These are phyloP conservation scores for Pipistrellus nathusii DNA, from an alignment of 2,797 vertebrate genomes.

Conservation along the genomic window DNA sequence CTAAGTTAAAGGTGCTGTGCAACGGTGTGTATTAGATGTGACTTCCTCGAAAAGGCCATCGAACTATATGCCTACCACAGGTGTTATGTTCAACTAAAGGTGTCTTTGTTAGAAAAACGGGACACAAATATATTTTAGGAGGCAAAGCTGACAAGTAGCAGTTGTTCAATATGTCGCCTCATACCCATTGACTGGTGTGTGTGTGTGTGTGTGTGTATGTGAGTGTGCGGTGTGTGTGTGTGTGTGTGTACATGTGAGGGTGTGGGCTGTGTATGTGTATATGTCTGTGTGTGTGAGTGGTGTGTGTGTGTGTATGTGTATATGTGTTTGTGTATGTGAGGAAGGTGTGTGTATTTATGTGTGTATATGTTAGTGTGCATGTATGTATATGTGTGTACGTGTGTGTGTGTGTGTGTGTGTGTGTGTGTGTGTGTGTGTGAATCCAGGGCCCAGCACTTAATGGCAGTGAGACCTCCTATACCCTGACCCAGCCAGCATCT, in stretches of 20 bases:
- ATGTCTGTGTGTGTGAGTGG: no score
- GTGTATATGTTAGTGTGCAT: background rate
- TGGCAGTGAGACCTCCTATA: slow-evolving; percentile 60
- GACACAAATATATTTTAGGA: slow-evolving; percentile 72
- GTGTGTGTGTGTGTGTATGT: background rate
- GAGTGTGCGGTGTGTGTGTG: no score
- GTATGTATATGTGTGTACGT: no score
- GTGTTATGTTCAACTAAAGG: background rate
- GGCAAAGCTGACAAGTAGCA: slow-evolving; percentile 40
- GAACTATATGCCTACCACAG: background rate
- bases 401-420: no score
- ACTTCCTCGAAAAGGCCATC: background rate
- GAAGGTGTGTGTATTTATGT: no score
- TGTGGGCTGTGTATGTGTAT: no score
- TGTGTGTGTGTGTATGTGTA: no score
- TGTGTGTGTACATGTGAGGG: no score
- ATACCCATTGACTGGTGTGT: slow-evolving; percentile 57
- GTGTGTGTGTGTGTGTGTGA: background rate
- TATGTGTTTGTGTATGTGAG: no score
- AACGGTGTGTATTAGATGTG: background rate
- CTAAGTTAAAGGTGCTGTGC: background rate
- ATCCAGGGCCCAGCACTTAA: slow-evolving; percentile 47
- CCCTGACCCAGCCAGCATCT: slow-evolving; percentile 66
- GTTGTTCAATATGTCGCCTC: slow-evolving; percentile 43
- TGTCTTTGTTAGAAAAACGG: slow-evolving; percentile 56